These are phyloP conservation scores for Pituophis catenifer DNA, from an alignment of 2,113 vertebrate species.

Conservation along the genomic window DNA sequence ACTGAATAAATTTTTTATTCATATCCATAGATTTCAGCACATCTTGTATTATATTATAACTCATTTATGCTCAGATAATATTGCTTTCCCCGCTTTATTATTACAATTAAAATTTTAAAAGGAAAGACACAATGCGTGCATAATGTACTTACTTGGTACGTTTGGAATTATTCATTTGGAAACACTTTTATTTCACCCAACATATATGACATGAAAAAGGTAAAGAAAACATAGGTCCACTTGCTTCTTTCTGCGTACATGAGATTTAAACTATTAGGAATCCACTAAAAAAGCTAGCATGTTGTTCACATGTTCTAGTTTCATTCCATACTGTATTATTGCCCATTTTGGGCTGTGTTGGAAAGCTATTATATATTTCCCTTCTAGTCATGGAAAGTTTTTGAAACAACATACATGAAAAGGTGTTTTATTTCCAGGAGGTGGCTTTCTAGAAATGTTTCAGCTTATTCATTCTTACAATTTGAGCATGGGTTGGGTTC, in stretches of 20 bases:
- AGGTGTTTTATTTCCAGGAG: neutral
- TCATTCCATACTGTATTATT: neutral
- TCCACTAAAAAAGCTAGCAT: neutral
- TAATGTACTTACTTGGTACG: neutral
- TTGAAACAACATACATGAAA: neutral
- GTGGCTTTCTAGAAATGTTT: neutral
- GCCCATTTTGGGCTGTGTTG: neutral
- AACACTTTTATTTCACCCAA: neutral
- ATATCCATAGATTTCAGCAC: neutral
- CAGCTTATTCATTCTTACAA: neutral
- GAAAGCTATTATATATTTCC: neutral
- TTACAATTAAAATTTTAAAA: neutral
- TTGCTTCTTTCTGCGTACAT: neutral
- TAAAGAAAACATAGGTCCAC: neutral
- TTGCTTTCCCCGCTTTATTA: neutral
- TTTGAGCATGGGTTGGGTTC: neutral
- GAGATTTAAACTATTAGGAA: neutral
- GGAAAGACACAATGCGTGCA: neutral
- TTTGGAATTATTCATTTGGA: neutral
- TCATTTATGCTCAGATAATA: neutral
- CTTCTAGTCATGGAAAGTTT: neutral
- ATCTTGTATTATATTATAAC: neutral
- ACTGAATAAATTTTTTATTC: neutral
- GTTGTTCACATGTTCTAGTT: neutral
- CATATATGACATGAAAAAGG: neutral